Evolutionary conservation across 2,113 vertebrate genomes (phyloP).

Genomic region (Amphilophus citrinellus): DNA sequence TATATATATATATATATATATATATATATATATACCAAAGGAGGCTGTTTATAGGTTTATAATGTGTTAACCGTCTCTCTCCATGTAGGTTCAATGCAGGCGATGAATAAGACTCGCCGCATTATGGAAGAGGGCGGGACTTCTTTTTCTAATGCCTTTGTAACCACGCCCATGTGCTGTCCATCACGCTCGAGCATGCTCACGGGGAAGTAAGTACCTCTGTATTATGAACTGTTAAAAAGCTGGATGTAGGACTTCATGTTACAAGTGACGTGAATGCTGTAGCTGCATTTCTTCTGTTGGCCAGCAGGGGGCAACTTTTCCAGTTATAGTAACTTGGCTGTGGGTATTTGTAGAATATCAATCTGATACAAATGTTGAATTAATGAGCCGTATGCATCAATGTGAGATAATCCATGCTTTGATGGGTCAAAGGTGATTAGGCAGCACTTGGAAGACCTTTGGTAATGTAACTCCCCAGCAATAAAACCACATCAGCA

Average conservation of each 20-base stretch:
- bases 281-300: rapidly evolving
- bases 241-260: rapidly evolving
- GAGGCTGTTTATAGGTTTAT: background rate
- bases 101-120: slow-evolving; percentile 94
- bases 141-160: slow-evolving; percentile 95
- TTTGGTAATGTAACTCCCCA: background rate
- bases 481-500: too few species aligned
- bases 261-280: background rate
- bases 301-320: background rate
- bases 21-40: background rate
- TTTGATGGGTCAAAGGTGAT: background rate
- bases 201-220: slow-evolving; percentile 88
- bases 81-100: slow-evolving; percentile 94
- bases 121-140: slow-evolving; percentile 98
- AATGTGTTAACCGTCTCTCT: background rate
- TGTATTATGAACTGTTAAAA: too few species aligned
- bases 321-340: background rate
- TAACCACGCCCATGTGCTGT: slow-evolving; percentile 98
- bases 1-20: too few species aligned
- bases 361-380: background rate
- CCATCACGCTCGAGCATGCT: slow-evolving; percentile 95
- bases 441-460: background rate
- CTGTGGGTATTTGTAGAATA: background rate
- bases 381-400: background rate
- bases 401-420: background rate